A percentile compares a stretch with the other conserved stretches of the same genome.
Conservation (phyloP, 23 tunicate genomes). For the Ciona savignyi region DNA sequence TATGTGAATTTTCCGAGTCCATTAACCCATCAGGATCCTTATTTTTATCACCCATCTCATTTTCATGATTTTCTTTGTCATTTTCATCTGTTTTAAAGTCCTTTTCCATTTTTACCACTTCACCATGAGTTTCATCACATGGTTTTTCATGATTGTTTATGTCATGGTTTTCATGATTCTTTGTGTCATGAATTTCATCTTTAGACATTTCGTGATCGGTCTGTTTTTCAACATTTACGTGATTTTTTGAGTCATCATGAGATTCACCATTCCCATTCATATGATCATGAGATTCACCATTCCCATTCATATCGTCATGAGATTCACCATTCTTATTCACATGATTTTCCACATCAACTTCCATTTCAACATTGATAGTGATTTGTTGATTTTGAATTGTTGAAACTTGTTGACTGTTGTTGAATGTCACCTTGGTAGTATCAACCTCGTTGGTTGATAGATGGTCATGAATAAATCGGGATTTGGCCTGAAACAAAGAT, state of each 20-base stretch:
- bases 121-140: too few relatives aligned
- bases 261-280: background rate
- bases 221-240: background rate
- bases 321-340: background rate
- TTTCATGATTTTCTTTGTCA: too few relatives aligned
- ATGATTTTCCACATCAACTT: background rate
- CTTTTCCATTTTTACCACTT: too few relatives aligned
- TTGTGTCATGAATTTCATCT: too few relatives aligned
- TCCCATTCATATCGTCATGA: background rate
- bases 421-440: conserved; percentile 15
- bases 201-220: background rate
- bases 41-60: too few relatives aligned
- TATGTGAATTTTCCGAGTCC: too few relatives aligned
- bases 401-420: conserved; percentile 1
- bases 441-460: background rate
- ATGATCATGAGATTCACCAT: background rate
- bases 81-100: too few relatives aligned
- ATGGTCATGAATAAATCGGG: background rate
- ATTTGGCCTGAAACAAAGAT: conserved; percentile 9
- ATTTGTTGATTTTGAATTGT: too few relatives aligned
- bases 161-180: too few relatives aligned
- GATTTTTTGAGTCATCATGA: background rate
- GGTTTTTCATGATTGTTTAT: too few relatives aligned
- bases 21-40: too few relatives aligned
- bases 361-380: background rate